Conservation (phyloP, 1,140 invertebrate genomes). For the Drosophila triauraria region DNA sequence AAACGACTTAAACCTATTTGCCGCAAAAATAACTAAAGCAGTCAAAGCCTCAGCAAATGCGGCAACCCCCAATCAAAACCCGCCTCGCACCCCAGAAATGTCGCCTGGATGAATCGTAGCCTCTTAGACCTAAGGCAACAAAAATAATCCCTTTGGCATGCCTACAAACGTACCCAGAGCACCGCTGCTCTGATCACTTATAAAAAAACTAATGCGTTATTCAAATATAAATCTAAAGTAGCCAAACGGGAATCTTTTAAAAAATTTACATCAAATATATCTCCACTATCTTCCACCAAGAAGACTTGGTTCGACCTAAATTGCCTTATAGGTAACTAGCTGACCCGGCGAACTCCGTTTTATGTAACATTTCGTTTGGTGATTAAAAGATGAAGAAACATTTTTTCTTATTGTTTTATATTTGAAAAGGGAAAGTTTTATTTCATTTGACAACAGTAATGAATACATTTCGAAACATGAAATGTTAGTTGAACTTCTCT, state of each 20-base stretch:
- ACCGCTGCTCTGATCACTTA: conserved; percentile 1
- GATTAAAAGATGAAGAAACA: no score
- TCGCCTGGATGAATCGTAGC: not conserved
- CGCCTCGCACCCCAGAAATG: no score
- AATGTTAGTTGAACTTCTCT: no score
- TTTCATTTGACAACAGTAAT: no score
- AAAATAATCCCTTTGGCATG: conserved; percentile 6
- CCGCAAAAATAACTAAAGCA: conserved; percentile 19
- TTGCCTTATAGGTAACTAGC: not conserved
- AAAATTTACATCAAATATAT: not conserved
- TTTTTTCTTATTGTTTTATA: no score
- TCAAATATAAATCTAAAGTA: conserved; percentile 1
- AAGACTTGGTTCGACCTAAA: conserved; percentile 2
- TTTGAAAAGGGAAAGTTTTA: no score
- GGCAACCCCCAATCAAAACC: conserved; percentile 8
- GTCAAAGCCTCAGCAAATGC: conserved; percentile 15
- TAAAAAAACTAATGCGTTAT: not conserved
- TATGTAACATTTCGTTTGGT: no score
- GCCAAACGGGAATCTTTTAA: conserved; percentile 4
- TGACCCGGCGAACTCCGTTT: no score
- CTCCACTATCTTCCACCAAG: not conserved
- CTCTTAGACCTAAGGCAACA: not conserved
- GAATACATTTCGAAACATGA: no score
- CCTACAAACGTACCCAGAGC: conserved; percentile 4
- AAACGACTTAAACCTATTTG: conserved; percentile 21